Evolutionary conservation across 2,113 vertebrate genomes (phyloP).

Genomic region (Hemicordylus capensis): DNA sequence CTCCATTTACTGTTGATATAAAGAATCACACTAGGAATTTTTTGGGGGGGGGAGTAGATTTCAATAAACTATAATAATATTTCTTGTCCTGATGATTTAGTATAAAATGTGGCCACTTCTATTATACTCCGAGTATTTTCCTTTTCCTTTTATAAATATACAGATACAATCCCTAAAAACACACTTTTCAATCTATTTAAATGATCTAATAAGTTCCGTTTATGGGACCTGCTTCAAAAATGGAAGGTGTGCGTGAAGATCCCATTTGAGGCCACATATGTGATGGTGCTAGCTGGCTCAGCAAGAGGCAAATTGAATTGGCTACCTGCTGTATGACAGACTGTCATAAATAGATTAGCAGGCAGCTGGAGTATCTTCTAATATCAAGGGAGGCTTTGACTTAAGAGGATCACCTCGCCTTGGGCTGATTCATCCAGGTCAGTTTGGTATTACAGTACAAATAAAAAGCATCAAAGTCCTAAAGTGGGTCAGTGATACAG

Average conservation of each 20-base stretch:
- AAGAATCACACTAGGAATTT: not conserved
- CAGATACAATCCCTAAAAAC: constrained; percentile 8
- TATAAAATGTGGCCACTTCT: not conserved
- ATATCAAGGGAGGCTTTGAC: constrained; percentile 25
- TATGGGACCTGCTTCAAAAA: constrained; percentile 7
- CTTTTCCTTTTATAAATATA: not conserved
- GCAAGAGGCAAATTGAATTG: constrained; percentile 41
- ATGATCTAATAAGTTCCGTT: constrained; percentile 24
- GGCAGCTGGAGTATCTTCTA: constrained; percentile 33
- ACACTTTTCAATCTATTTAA: constrained; percentile 10
- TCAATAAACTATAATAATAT: not conserved
- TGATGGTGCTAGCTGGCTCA: constrained; percentile 32
- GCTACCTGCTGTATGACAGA: constrained; percentile 9
- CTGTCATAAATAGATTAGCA: constrained; percentile 44
- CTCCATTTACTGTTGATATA: too few relatives aligned
- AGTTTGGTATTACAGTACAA: constrained; percentile 40
- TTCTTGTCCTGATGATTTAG: not conserved
- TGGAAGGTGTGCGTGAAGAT: not conserved
- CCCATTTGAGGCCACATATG: constrained; percentile 14
- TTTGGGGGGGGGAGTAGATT: not conserved
- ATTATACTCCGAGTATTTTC: not conserved
- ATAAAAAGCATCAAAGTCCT: constrained; percentile 15
- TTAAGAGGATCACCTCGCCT: constrained; percentile 35
- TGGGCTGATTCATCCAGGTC: constrained; percentile 37
- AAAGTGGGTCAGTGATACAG: constrained; percentile 5